Base-by-base conservation (phyloP, 1,140 invertebrate genomes). In the Temnothorax longispinosus region DNA sequence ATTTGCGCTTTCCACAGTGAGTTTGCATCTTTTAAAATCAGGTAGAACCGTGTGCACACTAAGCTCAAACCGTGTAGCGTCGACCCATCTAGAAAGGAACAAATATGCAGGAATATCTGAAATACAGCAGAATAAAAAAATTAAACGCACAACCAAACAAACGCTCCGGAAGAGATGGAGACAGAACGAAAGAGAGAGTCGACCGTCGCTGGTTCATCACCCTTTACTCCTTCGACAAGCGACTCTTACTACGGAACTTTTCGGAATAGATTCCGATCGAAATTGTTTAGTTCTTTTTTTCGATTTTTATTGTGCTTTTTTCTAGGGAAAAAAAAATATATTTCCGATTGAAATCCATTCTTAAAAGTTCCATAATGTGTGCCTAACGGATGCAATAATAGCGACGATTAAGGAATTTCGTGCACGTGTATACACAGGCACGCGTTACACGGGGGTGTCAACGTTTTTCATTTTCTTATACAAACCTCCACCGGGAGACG, bases 1-100 rank as follows among this genome's bases (percentile, higher is more conserved):
- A 95, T 94, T 85, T 93, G 92, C 50, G 89, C 86, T 93, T 93
- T 95, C 95, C 95, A 95, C 21, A 95, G 65, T 35, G 91, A 93
- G 74, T 94, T 27, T 1, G 27, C 89, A 85, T 95, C 94, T 35
- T 90, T 93, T 47, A 95, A 87, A 85, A 95, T 94, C 10, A 92
- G 50, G 80, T 94, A 76, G 80, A 95, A 94, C 38, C 94, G 91
- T 87, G 94, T 95, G 77, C 95, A 95, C 10, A 91, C 93, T 50
- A 93, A 89, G 44, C 93, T 86, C 74, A 95, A 87, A 27, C 87
- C 64, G 77, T 93, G 92, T 64, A 95, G 78, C 27, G 93, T 93
- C n/a, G 90, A 93, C 87, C 1, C 27, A 27, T 95, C 94, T 87
- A 95, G 74, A 64, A 94, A 95, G 7, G 94, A 94, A 69, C 94